phyloP scores from a whole-genome alignment of 2,888 invertebrate genomes.

The Drosophila paranaensis region DNA sequence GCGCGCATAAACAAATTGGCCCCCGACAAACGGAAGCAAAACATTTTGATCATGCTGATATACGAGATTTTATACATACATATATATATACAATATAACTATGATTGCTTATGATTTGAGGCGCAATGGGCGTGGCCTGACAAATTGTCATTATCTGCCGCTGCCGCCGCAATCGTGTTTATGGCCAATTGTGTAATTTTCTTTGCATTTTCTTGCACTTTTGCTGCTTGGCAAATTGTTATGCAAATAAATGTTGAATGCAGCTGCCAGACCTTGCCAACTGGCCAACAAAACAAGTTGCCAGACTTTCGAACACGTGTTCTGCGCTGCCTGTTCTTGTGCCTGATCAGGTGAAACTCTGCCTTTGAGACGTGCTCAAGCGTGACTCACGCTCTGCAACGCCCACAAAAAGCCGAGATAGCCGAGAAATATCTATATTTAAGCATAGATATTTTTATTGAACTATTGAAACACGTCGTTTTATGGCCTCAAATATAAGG shows the following conservation, averaged over 20 bases:
- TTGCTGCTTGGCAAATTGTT: conserved; percentile 55
- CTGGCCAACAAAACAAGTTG: conserved; percentile 23
- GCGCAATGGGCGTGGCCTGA: conserved; percentile 37
- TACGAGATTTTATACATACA: neutral
- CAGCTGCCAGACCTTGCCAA: conserved; percentile 29
- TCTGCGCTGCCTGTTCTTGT: conserved; percentile 22
- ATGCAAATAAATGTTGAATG: conserved; percentile 61
- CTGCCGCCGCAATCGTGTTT: conserved; percentile 54
- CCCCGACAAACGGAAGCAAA: conserved; percentile 60
- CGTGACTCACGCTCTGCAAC: conserved; percentile 57
- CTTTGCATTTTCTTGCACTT: conserved; percentile 42
- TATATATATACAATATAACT: neutral
- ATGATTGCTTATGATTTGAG: conserved; percentile 38
- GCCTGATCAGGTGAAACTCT: conserved; percentile 60
- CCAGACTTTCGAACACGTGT: conserved; percentile 71
- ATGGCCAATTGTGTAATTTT: conserved; percentile 73
- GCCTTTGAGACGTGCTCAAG: conserved; percentile 11
- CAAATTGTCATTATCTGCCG: conserved; percentile 54
- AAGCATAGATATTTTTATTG: neutral
- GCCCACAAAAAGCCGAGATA: conserved; percentile 47
- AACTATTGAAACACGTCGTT: conserved; percentile 25
- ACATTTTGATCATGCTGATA: conserved; percentile 14
- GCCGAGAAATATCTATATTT: neutral
- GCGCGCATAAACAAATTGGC: conserved; percentile 41
- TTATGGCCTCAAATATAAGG: conserved; percentile 32